Conservation (phyloP, 2,113 vertebrate species). For the Nycticryphes semicollaris region DNA sequence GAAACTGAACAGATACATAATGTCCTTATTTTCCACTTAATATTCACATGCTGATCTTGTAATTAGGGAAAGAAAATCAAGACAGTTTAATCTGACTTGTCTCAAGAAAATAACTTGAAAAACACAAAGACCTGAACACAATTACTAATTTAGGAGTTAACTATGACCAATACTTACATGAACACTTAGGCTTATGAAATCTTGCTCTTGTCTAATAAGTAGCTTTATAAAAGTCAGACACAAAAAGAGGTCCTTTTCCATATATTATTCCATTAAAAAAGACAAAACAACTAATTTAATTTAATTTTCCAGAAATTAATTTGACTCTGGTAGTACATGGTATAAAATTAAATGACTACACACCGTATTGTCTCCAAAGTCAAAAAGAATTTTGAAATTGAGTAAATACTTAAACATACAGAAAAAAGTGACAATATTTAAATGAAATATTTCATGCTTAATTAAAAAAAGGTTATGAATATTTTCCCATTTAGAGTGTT, state of each 20-base stretch:
- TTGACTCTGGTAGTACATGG: background rate
- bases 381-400: slow-evolving; percentile 61
- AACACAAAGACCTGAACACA: background rate
- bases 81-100: background rate
- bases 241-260: background rate
- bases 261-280: background rate
- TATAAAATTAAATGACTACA: background rate
- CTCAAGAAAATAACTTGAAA: background rate
- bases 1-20: slow-evolving; percentile 5
- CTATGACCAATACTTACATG: background rate
- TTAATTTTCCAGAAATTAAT: slow-evolving; percentile 9
- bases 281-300: background rate
- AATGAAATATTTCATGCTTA: slow-evolving; percentile 67
- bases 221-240: background rate
- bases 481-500: slow-evolving; percentile 44
- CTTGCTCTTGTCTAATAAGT: background rate
- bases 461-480: slow-evolving; percentile 70
- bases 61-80: background rate
- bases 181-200: background rate
- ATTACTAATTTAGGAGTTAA: background rate
- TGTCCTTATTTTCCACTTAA: background rate
- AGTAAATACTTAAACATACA: slow-evolving; percentile 61
- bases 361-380: slow-evolving; percentile 49
- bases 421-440: slow-evolving; percentile 65
- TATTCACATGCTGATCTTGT: background rate